Conservation (phyloP, 2,888 invertebrate species). For the Sarcophaga carnaria region DNA sequence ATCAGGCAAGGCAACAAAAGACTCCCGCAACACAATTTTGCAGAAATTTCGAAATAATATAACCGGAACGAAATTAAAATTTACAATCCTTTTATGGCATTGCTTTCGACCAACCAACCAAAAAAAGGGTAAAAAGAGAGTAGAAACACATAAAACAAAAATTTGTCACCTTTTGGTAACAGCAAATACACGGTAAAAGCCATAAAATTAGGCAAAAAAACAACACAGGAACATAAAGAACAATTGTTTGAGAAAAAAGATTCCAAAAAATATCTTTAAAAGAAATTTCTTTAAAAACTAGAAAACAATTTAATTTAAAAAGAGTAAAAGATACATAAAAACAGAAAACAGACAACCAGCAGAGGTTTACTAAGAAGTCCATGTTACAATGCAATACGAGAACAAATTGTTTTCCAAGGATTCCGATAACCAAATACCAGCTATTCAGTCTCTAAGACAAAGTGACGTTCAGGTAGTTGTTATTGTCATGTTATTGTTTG, state of each 20-base stretch:
- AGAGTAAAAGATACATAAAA: slow-evolving; percentile 38
- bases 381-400: slow-evolving; percentile 17
- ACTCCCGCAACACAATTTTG: background rate
- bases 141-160: slow-evolving; percentile 33
- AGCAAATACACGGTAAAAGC: slow-evolving; percentile 26
- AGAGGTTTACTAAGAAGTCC: slow-evolving; percentile 53
- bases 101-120: background rate
- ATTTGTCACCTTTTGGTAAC: slow-evolving; percentile 48
- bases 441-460: background rate
- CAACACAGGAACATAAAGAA: too few species aligned
- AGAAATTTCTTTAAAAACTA: background rate
- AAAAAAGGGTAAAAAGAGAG: background rate
- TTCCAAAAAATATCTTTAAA: background rate
- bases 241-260: background rate
- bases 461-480: slow-evolving; percentile 5
- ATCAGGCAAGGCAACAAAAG: too few species aligned
- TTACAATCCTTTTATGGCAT: slow-evolving; percentile 42
- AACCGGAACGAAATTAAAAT: slow-evolving; percentile 64
- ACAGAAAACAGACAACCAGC: slow-evolving; percentile 25
- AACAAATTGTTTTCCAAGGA: slow-evolving; percentile 31
- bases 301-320: slow-evolving; percentile 26
- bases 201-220: slow-evolving; percentile 48
- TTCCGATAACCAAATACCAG: background rate
- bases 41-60: slow-evolving; percentile 17
- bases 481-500: background rate